Evolutionary conservation across 2,888 invertebrate species (phyloP).

Genomic region (Tetheella fluctuosa): DNA sequence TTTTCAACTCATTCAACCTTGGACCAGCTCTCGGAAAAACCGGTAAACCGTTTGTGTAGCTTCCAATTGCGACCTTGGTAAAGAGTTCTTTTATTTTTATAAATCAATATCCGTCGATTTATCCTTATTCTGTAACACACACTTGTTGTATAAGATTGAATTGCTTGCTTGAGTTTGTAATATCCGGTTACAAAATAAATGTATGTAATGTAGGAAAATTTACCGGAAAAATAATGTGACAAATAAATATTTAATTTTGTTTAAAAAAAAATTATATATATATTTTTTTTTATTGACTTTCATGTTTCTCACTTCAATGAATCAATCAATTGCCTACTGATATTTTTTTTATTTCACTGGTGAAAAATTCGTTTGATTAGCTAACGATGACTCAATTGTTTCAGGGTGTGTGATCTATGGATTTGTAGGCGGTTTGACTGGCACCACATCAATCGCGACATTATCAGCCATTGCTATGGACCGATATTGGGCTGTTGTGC

Average conservation of each 20-base stretch:
- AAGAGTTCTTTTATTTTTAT: no score
- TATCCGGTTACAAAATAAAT: no score
- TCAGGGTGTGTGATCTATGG: conserved; percentile 91
- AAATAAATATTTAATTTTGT: no score
- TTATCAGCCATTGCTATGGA: conserved; percentile 92
- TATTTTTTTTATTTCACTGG: not conserved
- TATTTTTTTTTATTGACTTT: no score
- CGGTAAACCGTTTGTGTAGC: conserved; percentile 74
- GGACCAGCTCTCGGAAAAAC: conserved; percentile 89
- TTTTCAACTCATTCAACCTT: conserved; percentile 88
- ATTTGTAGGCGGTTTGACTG: conserved; percentile 91
- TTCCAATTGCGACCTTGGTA: no score
- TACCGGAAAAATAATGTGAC: no score
- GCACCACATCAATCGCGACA: conserved; percentile 91
- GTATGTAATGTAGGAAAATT: not conserved
- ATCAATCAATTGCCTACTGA: no score
- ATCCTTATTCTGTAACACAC: no score
- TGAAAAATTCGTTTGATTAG: not conserved
- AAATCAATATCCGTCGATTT: no score
- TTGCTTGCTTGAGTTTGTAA: not conserved
- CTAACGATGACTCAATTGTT: conserved; percentile 40
- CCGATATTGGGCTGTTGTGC: conserved; percentile 92
- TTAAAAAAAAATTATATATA: no score
- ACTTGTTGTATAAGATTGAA: no score
- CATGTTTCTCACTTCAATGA: no score